These are phyloP conservation scores for Camponotus floridanus DNA, from an alignment of 1,140 invertebrate species.

Conservation along the genomic window DNA sequence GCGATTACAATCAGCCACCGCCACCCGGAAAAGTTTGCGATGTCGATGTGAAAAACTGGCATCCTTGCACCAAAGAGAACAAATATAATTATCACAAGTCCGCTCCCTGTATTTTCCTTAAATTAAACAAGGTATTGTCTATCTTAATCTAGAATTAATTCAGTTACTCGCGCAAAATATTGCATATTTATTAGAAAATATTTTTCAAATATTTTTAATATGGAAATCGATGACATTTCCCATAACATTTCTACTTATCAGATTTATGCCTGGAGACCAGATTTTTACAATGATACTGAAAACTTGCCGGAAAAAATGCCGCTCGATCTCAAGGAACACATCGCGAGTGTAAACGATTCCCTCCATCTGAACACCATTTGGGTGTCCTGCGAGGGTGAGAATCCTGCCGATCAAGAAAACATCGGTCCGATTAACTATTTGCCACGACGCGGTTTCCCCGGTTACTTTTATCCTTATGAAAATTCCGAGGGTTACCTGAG, in stretches of 20 bases:
- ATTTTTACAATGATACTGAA: slow-evolving; percentile 89
- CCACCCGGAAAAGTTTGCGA: slow-evolving; percentile 88
- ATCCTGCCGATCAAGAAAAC: slow-evolving; percentile 95
- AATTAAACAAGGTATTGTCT: slow-evolving; percentile 91
- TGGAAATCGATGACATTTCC: neutral
- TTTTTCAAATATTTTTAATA: neutral
- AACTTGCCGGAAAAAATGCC: slow-evolving; percentile 90
- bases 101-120: slow-evolving; percentile 93
- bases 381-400: slow-evolving; percentile 96
- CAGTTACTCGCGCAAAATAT: neutral
- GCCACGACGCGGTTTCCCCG: slow-evolving; percentile 90
- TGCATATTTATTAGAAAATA: neutral
- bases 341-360: slow-evolving; percentile 85
- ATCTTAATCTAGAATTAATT: slow-evolving; percentile 23
- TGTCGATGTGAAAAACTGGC: slow-evolving; percentile 89
- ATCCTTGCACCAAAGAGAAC: slow-evolving; percentile 90
- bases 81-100: slow-evolving; percentile 92
- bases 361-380: slow-evolving; percentile 92
- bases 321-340: slow-evolving; percentile 87
- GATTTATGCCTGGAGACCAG: slow-evolving; percentile 92
- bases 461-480: slow-evolving; percentile 93
- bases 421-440: slow-evolving; percentile 92
- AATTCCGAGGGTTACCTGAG: slow-evolving; percentile 94
- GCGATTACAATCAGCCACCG: slow-evolving; percentile 86
- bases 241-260: slow-evolving; percentile 77